Percentiles rank a stretch among this genome's conserved stretches.
Evolutionary conservation across 2,113 vertebrate genomes (phyloP).

Genomic region (Falco punctatus): DNA sequence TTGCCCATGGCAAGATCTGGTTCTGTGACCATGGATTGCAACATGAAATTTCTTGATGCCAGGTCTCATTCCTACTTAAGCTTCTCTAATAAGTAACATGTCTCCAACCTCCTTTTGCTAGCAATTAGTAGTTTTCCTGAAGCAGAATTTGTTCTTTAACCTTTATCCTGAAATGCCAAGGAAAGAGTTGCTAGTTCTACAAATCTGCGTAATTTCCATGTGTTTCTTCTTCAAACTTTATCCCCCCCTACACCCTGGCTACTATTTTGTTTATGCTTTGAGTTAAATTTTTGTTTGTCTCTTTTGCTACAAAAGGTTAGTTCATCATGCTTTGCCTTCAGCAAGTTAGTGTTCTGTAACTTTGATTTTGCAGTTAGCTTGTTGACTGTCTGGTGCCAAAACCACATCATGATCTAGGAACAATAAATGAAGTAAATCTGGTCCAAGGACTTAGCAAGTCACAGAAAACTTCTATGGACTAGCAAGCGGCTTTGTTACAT

Average conservation of each 20-base stretch:
- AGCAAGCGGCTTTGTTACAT: neutral
- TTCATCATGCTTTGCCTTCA: neutral
- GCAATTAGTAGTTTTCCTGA: neutral
- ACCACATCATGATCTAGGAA: slow-evolving; percentile 13
- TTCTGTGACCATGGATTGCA: neutral
- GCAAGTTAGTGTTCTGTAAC: neutral
- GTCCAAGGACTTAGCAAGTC: neutral
- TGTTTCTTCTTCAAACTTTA: slow-evolving; percentile 21
- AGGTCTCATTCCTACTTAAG: neutral
- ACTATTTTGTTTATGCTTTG: slow-evolving; percentile 1
- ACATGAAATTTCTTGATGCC: neutral
- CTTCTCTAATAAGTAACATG: neutral
- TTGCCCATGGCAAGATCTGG: neutral
- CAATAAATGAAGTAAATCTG: slow-evolving; percentile 30
- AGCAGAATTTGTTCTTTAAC: neutral
- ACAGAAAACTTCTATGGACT: neutral
- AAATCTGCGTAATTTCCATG: neutral
- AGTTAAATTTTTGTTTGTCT: neutral
- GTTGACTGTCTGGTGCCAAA: neutral
- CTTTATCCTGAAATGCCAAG: neutral
- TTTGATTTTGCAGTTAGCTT: slow-evolving; percentile 14
- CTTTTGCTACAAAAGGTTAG: slow-evolving; percentile 9
- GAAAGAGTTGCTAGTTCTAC: neutral
- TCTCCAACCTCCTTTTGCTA: neutral
- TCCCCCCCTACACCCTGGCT: neutral